These are phyloP conservation scores for Blastobasis adustella DNA, from an alignment of 2,888 invertebrate species.

Conservation along the genomic window DNA sequence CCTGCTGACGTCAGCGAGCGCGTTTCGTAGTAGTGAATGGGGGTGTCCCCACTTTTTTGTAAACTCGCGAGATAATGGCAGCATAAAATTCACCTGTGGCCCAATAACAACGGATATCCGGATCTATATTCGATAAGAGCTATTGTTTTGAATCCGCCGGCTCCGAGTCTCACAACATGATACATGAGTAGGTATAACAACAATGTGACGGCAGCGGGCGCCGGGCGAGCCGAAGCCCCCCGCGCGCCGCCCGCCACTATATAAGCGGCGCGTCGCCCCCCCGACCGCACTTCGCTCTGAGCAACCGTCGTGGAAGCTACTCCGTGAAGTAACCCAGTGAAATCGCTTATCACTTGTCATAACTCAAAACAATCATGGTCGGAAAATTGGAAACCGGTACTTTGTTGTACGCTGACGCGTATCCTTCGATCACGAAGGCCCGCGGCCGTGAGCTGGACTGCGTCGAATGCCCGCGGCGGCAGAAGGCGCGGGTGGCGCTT, in stretches of 20 bases:
- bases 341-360: constrained; percentile 8
- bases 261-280: constrained; percentile 32
- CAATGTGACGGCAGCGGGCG: no score
- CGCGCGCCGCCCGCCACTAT: constrained; percentile 26
- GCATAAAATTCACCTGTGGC: no score
- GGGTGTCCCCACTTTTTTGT: no score
- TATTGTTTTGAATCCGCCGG: no score
- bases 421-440: constrained; percentile 36
- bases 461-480: constrained; percentile 38
- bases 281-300: constrained; percentile 45
- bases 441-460: constrained; percentile 40
- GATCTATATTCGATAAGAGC: no score
- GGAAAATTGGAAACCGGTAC: constrained; percentile 54
- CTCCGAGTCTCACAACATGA: no score
- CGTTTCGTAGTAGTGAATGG: no score
- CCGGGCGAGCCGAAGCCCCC: no score
- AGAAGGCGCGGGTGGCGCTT: constrained; percentile 38
- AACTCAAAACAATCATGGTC: constrained; percentile 37
- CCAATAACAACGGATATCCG: no score
- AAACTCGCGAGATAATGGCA: no score
- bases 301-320: constrained; percentile 19
- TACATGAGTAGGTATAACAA: no score
- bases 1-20: no score
- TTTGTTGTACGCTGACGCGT: constrained; percentile 46
- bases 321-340: constrained; percentile 9